These are phyloP conservation scores for Tenebrosternarchus preto DNA, from an alignment of 2,113 vertebrate genomes.

Conservation along the genomic window DNA sequence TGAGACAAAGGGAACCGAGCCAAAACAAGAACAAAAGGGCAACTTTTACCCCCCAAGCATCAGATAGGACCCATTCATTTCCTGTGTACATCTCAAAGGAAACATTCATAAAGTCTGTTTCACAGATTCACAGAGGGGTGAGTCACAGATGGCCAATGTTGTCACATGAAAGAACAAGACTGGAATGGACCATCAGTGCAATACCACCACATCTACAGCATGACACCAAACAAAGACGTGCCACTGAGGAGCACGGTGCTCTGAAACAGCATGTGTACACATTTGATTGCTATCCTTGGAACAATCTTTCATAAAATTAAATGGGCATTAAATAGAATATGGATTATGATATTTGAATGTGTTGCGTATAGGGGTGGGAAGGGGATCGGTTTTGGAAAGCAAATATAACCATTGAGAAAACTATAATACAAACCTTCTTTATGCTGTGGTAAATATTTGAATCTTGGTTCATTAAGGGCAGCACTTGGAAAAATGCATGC, in stretches of 20 bases:
- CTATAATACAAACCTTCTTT: too few relatives aligned
- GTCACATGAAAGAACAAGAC: slow-evolving; percentile 24
- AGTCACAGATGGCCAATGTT: slow-evolving; percentile 20
- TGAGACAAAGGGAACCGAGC: background rate
- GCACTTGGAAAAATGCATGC: too few relatives aligned
- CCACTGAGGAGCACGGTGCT: background rate
- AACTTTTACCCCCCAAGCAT: slow-evolving; percentile 24
- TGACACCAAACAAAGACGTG: slow-evolving; percentile 3
- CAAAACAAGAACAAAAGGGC: slow-evolving; percentile 36
- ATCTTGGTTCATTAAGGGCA: too few relatives aligned
- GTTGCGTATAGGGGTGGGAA: too few relatives aligned
- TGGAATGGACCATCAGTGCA: slow-evolving; percentile 19
- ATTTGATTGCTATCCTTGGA: too few relatives aligned
- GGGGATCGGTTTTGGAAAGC: too few relatives aligned
- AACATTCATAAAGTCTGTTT: slow-evolving; percentile 29
- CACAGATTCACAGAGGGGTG: slow-evolving; percentile 34
- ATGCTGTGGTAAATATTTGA: too few relatives aligned
- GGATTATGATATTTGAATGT: too few relatives aligned
- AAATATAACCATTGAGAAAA: too few relatives aligned
- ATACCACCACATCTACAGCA: slow-evolving; percentile 4
- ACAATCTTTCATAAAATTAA: too few relatives aligned
- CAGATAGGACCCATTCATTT: slow-evolving; percentile 48
- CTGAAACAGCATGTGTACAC: background rate
- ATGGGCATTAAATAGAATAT: too few relatives aligned
- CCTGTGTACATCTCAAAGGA: slow-evolving; percentile 30